These are phyloP conservation scores for Busseola fusca DNA, from an alignment of 2,888 invertebrate genomes.

Conservation along the genomic window DNA sequence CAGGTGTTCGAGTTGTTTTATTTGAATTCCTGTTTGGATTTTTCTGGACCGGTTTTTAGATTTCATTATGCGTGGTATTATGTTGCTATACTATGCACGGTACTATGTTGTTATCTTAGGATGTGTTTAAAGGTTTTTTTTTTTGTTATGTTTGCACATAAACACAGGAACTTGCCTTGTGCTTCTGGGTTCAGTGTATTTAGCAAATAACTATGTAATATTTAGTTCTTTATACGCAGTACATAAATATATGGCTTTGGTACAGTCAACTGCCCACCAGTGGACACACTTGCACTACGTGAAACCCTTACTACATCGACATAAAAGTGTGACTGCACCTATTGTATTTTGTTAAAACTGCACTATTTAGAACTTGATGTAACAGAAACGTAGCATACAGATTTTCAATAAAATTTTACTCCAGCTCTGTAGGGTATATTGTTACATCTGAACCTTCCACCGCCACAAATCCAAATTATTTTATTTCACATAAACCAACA, in stretches of 20 bases:
- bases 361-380: no score
- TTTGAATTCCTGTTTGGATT: slow-evolving; percentile 14
- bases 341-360: not conserved
- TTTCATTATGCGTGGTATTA: slow-evolving; percentile 14
- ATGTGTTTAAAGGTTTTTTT: not conserved
- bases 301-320: not conserved
- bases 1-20: slow-evolving; percentile 22
- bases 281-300: not conserved
- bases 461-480: no score
- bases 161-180: not conserved
- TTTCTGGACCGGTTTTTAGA: slow-evolving; percentile 13
- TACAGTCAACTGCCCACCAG: not conserved
- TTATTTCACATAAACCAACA: no score
- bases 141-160: not conserved
- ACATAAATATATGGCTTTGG: not conserved
- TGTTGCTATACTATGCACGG: slow-evolving; percentile 1
- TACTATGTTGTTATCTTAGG: no score
- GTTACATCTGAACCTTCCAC: not conserved
- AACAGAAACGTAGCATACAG: not conserved
- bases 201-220: not conserved
- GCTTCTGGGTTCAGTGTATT: not conserved
- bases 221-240: no score
- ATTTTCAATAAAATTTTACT: no score
- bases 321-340: not conserved
- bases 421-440: no score